Percentiles rank a stretch among this genome's conserved stretches.
Evolutionary conservation across 2,113 vertebrate genomes (phyloP).

Genomic region (Sylvia atricapilla): DNA sequence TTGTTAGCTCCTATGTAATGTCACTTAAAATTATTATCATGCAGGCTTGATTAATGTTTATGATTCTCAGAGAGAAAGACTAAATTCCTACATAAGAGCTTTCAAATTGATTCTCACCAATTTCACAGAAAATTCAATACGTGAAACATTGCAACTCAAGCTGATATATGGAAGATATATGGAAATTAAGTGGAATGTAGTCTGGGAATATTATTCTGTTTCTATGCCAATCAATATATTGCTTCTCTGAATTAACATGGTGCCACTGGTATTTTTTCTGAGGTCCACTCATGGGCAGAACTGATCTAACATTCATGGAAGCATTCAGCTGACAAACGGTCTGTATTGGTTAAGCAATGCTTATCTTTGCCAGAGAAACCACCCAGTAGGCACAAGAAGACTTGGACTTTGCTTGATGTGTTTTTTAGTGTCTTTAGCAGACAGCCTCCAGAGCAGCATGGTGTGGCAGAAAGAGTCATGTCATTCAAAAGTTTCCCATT

Average conservation of each 20-base stretch:
- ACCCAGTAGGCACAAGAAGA: not conserved
- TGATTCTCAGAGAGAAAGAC: not conserved
- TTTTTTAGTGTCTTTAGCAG: not conserved
- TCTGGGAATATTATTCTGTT: not conserved
- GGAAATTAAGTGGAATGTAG: not conserved
- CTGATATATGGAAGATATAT: not conserved
- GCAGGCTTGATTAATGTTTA: not conserved
- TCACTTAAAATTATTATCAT: conserved; percentile 16
- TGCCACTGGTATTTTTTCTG: not conserved
- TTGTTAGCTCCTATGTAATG: not conserved
- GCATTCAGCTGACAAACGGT: not conserved
- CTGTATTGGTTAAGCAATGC: not conserved
- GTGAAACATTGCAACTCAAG: not conserved
- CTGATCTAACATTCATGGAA: not conserved
- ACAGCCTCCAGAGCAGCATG: not conserved
- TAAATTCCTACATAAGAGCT: not conserved
- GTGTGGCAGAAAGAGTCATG: not conserved
- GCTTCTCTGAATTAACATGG: not conserved
- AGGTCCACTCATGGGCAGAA: not conserved
- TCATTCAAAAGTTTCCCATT: not conserved
- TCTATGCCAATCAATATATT: not conserved
- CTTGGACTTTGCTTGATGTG: not conserved
- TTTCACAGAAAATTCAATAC: conserved; percentile 17
- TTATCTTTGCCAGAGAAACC: not conserved
- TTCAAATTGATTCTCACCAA: not conserved